Base-by-base conservation (phyloP, 2,113 vertebrate species). In the Pantherophis guttatus region DNA sequence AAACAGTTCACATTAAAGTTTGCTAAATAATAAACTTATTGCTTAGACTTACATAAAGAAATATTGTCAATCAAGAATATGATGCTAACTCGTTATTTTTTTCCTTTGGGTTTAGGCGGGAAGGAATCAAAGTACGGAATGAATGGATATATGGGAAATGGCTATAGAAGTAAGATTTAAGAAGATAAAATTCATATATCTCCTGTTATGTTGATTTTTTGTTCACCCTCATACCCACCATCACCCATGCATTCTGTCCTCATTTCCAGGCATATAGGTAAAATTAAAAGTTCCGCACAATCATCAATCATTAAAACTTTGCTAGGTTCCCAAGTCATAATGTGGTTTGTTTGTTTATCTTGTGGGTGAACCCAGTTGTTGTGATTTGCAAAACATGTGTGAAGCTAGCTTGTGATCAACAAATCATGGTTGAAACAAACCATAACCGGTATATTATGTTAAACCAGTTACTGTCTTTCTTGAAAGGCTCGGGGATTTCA, bases 71-170 rank as follows among this genome's bases (percentile, higher is more conserved):
- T 52, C n/a, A 24, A 70, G 44, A 44, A 54, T 5, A 70, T 33
- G 17, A 70, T 33, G 17, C 29, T 85, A 29, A 3, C 7, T 17
- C 13, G 9, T 2, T 3, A 21, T 21, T 15, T 52, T 89, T 90
- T 86, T 21, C 54, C 48, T 52, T 93, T 93, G 44, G 12, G 29
- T 65, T 88, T 94, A 98, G 98, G 97, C 92, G 95, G 94, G 58
- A 97, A 98, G 24, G 96, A 62, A 62, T 62, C 59, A 29, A 97
- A 98, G 96, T 96, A 97, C 62, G 94, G 97, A n/a, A 90, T 98
- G 93, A 98, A 97, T 70, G 97, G 98, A 54, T 98, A 98, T 95
- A 96, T 98, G 96, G 97, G 97, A 21, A 98, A 98, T 94, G 97
- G 97, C 89, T 96, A 97, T 94, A 96, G 98, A 97, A 97, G 98